A percentile compares a stretch with the other conserved stretches of the same genome.
Conservation (phyloP, 1,140 invertebrate genomes). For the Theocolax elegans region DNA sequence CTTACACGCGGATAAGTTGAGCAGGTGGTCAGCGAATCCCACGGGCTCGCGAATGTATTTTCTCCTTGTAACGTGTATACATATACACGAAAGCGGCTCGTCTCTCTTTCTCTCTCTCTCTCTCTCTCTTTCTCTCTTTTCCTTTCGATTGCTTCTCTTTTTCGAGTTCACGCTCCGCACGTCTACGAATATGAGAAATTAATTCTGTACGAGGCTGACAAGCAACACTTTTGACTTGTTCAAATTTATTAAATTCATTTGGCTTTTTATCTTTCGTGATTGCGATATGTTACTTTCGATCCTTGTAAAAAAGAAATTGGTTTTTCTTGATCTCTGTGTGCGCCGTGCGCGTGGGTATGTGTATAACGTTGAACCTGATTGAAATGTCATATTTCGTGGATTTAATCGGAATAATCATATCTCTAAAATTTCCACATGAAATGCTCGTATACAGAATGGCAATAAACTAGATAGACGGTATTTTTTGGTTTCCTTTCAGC, state of each 20-base stretch:
- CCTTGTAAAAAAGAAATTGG: too few relatives aligned
- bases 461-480: too few relatives aligned
- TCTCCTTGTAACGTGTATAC: background rate
- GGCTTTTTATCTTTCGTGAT: background rate
- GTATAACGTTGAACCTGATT: too few relatives aligned
- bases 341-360: too few relatives aligned
- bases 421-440: too few relatives aligned
- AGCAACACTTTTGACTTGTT: background rate
- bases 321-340: too few relatives aligned
- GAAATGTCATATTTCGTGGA: too few relatives aligned
- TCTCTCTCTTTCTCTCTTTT: background rate
- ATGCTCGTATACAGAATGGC: too few relatives aligned
- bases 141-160: background rate
- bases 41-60: background rate
- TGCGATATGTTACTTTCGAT: background rate
- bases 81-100: too few relatives aligned
- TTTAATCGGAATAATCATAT: too few relatives aligned
- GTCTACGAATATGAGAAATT: constrained; percentile 10
- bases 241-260: background rate
- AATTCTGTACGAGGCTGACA: constrained; percentile 10
- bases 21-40: constrained; percentile 14
- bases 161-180: too few relatives aligned
- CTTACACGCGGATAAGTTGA: background rate
- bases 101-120: background rate
- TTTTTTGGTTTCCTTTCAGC: too few relatives aligned